Evolutionary conservation across 2,113 vertebrate species (phyloP).

Genomic region (Callipepla squamata): DNA sequence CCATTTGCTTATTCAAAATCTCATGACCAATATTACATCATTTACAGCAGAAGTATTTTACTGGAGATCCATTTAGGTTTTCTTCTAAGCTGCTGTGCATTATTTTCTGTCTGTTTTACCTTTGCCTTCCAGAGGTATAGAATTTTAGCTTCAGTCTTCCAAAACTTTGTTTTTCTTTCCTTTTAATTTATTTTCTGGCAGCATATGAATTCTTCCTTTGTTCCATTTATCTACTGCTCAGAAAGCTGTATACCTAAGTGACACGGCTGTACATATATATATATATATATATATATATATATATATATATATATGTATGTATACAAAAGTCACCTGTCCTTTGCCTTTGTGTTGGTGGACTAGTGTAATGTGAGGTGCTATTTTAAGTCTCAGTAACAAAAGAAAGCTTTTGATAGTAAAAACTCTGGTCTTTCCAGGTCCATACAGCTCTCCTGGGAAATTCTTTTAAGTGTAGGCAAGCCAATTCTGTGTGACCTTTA

Average conservation of each 20-base stretch:
- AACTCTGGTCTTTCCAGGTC: not conserved
- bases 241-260: not conserved
- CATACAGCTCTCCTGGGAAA: not conserved
- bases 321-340: accelerated
- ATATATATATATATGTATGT: not conserved
- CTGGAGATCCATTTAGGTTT: not conserved
- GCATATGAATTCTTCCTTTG: not conserved
- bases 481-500: not conserved
- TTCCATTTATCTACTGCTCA: not conserved
- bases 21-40: not conserved
- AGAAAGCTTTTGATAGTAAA: not conserved
- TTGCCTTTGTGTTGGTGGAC: not conserved
- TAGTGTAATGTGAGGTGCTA: not conserved
- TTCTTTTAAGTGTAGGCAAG: not conserved
- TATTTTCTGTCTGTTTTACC: not conserved
- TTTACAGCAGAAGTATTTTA: not conserved
- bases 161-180: not conserved
- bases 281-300: not conserved
- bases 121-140: not conserved
- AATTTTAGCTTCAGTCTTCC: not conserved
- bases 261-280: not conserved
- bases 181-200: not conserved
- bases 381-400: not conserved
- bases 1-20: slow-evolving; percentile 11
- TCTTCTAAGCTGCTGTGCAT: not conserved